phyloP scores from a whole-genome alignment of 1,140 invertebrate species.

The Temnothorax curvispinosus region DNA sequence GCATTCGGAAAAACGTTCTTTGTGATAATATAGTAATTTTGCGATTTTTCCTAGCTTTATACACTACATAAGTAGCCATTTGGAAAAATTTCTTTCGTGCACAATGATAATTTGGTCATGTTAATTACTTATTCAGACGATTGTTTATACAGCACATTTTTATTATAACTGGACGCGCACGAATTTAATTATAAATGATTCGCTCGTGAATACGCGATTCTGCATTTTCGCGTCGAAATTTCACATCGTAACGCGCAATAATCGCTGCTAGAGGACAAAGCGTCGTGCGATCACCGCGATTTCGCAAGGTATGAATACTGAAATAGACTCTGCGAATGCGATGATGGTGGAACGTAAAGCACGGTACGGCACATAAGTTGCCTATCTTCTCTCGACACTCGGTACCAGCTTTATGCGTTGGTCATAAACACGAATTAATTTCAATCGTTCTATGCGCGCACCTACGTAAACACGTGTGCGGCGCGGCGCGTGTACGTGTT shows the following conservation, averaged over 20 bases:
- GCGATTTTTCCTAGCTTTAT: not conserved
- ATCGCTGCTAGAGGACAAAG: conserved; percentile 35
- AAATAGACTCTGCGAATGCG: conserved; percentile 61
- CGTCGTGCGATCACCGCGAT: conserved; percentile 46
- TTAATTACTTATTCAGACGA: not conserved
- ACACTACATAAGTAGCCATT: too few relatives aligned
- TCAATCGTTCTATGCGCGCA: conserved; percentile 81
- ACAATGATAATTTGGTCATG: not conserved
- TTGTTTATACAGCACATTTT: not conserved
- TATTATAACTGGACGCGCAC: too few relatives aligned
- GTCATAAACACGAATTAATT: conserved; percentile 85
- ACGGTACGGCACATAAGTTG: conserved; percentile 64
- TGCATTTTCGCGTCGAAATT: not conserved
- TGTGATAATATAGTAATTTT: not conserved
- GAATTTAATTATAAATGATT: conserved; percentile 22
- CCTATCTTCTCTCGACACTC: conserved; percentile 76
- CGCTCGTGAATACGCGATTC: conserved; percentile 20
- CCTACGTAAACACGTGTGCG: conserved; percentile 62
- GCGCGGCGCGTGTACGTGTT: not conserved
- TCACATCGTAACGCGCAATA: conserved; percentile 29
- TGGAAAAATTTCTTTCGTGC: not conserved
- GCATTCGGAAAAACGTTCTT: not conserved
- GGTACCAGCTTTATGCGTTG: conserved; percentile 68
- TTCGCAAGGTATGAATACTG: conserved; percentile 66
- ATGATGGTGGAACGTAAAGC: conserved; percentile 55